Percentiles rank a stretch among this genome's conserved stretches.
Evolutionary conservation across 2,113 vertebrate genomes (phyloP).

Genomic region (Gymnorhina tibicen): DNA sequence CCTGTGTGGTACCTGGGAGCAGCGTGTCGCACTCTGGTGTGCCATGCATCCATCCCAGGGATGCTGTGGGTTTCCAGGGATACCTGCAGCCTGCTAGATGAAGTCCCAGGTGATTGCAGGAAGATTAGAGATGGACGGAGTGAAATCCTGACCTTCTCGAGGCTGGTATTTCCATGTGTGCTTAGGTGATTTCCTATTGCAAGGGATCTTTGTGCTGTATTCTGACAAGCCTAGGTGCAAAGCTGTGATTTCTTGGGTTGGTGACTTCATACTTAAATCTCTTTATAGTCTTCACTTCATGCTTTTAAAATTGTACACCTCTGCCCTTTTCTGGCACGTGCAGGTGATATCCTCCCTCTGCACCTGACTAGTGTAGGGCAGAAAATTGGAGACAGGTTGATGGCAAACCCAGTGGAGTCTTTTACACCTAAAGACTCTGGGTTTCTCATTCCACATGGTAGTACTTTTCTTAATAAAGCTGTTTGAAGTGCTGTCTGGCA

Average conservation of each 20-base stretch:
- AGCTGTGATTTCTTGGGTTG: neutral
- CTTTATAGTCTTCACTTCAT: neutral
- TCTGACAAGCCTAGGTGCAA: neutral
- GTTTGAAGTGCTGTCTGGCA: constrained; percentile 27
- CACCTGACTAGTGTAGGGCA: neutral
- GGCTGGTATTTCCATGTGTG: neutral
- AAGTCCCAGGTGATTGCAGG: neutral
- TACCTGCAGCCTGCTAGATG: neutral
- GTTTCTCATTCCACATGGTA: neutral
- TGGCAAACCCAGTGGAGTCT: neutral
- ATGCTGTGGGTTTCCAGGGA: neutral
- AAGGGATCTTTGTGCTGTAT: neutral
- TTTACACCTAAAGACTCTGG: neutral
- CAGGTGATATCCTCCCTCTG: neutral
- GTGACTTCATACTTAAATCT: neutral
- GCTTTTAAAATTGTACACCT: neutral
- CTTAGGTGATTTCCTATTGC: neutral
- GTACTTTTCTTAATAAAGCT: constrained; percentile 38
- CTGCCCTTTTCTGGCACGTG: neutral
- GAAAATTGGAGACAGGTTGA: neutral
- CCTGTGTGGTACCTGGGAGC: neutral
- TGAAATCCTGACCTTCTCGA: neutral
- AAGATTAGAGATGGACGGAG: neutral
- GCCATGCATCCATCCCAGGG: neutral
- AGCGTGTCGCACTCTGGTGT: neutral